Percentiles rank a stretch among this genome's conserved stretches.
Conservation (phyloP, 2,888 invertebrate genomes). For the Holacanthella duospinosa region DNA sequence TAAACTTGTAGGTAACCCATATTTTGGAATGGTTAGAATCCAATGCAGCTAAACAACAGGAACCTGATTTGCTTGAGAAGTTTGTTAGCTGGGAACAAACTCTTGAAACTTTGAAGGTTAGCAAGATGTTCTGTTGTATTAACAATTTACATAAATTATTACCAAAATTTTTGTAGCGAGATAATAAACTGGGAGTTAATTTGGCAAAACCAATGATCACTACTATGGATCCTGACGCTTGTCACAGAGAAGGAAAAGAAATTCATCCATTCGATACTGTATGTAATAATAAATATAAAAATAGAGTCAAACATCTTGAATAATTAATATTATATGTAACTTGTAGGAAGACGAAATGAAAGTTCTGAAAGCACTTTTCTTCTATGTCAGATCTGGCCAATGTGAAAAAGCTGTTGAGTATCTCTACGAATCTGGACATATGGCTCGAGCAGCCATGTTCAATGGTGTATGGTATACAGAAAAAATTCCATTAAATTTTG, state of each 20-base stretch:
- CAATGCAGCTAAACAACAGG: conserved; percentile 15
- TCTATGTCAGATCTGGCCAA: conserved; percentile 27
- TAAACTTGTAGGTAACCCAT: conserved; percentile 15
- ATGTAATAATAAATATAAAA: too few relatives aligned
- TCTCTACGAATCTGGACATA: conserved; percentile 27
- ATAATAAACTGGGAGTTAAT: conserved; percentile 18
- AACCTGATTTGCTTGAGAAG: conserved; percentile 28
- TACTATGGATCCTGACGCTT: conserved; percentile 31
- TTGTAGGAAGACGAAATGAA: conserved; percentile 28
- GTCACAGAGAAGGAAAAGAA: conserved; percentile 26
- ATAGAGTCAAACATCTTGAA: neutral
- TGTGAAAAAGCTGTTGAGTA: conserved; percentile 19
- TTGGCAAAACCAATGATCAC: conserved; percentile 22
- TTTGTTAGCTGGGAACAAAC: conserved; percentile 34
- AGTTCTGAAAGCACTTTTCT: conserved; percentile 25
- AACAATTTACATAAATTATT: neutral
- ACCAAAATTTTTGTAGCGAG: conserved; percentile 24
- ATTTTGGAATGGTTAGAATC: conserved; percentile 31
- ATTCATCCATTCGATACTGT: conserved; percentile 32
- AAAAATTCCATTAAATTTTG: neutral
- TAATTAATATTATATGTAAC: too few relatives aligned
- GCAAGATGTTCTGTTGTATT: neutral
- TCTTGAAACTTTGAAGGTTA: conserved; percentile 25
- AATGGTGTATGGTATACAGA: conserved; percentile 21
- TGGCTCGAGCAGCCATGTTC: conserved; percentile 22